A percentile compares a stretch with the other conserved stretches of the same genome.
These are phyloP conservation scores for Thumatha senex DNA, from an alignment of 2,888 invertebrate species.

Conservation along the genomic window DNA sequence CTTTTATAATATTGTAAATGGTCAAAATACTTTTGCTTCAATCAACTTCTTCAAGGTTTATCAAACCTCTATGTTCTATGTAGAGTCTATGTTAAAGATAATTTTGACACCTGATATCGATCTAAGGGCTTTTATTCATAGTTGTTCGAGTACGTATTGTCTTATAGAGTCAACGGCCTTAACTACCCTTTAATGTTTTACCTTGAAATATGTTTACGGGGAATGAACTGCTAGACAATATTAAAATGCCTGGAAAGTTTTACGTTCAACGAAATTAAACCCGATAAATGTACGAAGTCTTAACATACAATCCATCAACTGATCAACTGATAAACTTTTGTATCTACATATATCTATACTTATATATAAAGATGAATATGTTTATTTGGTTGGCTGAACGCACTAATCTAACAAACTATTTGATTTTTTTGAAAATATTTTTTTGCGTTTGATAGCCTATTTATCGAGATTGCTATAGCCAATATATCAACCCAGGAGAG, in stretches of 20 bases:
- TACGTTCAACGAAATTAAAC: neutral
- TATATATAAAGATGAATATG: neutral
- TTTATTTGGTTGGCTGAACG: too few relatives aligned
- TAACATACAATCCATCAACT: neutral
- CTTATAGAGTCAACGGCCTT: conserved; percentile 8
- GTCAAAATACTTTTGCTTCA: neutral
- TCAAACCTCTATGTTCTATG: too few relatives aligned
- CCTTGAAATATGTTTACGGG: neutral
- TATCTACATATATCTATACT: conserved; percentile 2
- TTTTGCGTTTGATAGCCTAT: too few relatives aligned
- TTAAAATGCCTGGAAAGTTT: conserved; percentile 2
- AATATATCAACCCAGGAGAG: too few relatives aligned
- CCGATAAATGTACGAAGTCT: neutral
- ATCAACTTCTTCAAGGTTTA: conserved; percentile 8
- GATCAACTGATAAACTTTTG: neutral
- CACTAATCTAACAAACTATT: too few relatives aligned
- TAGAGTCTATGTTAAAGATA: too few relatives aligned
- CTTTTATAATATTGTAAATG: too few relatives aligned
- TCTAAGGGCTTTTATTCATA: conserved; percentile 1
- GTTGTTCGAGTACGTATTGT: conserved; percentile 4
- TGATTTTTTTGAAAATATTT: too few relatives aligned
- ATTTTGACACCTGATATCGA: conserved; percentile 6
- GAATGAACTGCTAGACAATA: conserved; percentile 1
- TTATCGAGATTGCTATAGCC: too few relatives aligned
- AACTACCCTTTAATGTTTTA: conserved; percentile 7